These are phyloP conservation scores for Patagioenas fasciata DNA, from an alignment of 2,113 vertebrate species.

Conservation along the genomic window DNA sequence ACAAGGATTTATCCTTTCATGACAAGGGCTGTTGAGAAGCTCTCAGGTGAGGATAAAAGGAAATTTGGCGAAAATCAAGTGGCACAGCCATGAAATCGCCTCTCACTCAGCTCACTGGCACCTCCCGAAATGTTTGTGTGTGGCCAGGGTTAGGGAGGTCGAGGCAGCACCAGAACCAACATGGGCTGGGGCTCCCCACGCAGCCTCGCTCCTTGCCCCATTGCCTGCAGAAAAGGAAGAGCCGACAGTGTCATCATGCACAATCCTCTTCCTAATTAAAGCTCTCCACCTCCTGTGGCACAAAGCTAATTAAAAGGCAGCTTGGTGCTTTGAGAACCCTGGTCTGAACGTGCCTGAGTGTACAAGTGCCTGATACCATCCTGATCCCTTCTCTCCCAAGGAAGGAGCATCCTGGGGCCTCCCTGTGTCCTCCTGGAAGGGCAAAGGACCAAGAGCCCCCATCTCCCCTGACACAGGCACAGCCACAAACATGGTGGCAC, in stretches of 20 bases:
- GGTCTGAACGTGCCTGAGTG: not conserved
- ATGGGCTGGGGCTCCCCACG: too few relatives aligned
- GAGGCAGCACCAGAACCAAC: fast-evolving
- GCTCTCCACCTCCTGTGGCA: constrained; percentile 7
- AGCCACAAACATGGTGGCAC: not conserved
- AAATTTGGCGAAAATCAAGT: not conserved
- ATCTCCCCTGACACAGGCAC: not conserved
- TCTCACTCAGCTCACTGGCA: fast-evolving
- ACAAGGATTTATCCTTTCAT: not conserved
- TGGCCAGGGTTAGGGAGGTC: not conserved
- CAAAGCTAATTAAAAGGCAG: constrained; percentile 46
- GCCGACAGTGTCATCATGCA: not conserved
- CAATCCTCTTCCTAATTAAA: not conserved
- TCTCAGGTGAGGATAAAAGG: not conserved
- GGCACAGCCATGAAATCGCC: not conserved
- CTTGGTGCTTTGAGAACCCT: not conserved
- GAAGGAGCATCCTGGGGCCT: not conserved
- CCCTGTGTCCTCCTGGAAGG: not conserved
- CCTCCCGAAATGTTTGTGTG: fast-evolving
- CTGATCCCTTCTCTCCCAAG: not conserved
- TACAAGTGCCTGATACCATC: not conserved
- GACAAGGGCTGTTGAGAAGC: not conserved
- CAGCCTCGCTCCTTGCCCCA: not conserved
- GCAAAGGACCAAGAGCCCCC: not conserved
- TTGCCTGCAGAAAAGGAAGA: constrained; percentile 35